Percentiles rank a stretch among this genome's conserved stretches.
Evolutionary conservation across 2,888 invertebrate genomes (phyloP).

Genomic region (Cataglyphis rosenhaueri): DNA sequence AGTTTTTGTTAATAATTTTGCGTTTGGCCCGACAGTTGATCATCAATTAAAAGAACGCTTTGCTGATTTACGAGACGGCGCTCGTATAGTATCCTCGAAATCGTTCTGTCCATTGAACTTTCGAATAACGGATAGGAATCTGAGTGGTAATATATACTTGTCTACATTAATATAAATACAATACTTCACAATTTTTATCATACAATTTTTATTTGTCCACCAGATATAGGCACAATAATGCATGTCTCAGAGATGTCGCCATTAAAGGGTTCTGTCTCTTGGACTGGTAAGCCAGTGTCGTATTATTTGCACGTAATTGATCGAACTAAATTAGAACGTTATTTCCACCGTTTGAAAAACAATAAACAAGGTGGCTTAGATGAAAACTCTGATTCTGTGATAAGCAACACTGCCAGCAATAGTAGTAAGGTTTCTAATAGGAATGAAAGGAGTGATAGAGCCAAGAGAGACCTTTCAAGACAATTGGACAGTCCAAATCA

Average conservation of each 20-base stretch:
- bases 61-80: conserved; percentile 97
- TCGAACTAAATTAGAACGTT: conserved; percentile 97
- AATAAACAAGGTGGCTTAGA: conserved; percentile 83
- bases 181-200: neutral
- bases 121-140: conserved; percentile 98
- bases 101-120: conserved; percentile 99
- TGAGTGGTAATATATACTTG: conserved; percentile 90
- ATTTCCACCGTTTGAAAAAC: conserved; percentile 97
- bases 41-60: conserved; percentile 98
- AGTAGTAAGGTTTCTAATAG: conserved; percentile 81
- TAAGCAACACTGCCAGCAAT: conserved; percentile 85
- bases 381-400: conserved; percentile 85
- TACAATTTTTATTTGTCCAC: conserved; percentile 65
- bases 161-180: neutral
- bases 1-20: conserved; percentile 99
- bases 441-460: conserved; percentile 85
- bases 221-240: conserved; percentile 99
- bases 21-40: conserved; percentile 99
- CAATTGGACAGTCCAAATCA: conserved; percentile 86
- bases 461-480: conserved; percentile 86
- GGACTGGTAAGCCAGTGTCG: conserved; percentile 99
- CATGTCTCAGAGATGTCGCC: conserved; percentile 99
- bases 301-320: conserved; percentile 99
- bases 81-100: conserved; percentile 98
- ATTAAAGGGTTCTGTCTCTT: conserved; percentile 97